Base-by-base conservation (phyloP, 2,113 vertebrate genomes). In the Prochilodus magdalenae region DNA sequence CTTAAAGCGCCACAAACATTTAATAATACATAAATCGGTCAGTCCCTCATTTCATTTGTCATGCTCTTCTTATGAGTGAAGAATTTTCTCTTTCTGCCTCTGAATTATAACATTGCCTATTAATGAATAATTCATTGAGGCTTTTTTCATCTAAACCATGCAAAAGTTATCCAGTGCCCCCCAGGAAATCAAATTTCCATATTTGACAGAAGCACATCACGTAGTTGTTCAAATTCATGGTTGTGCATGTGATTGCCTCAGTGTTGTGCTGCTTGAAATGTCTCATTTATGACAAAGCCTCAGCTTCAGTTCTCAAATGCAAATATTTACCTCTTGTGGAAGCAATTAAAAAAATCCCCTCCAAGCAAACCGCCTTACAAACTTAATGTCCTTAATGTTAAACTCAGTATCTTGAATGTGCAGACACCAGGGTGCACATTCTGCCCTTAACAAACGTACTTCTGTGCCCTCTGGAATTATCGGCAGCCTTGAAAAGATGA, bases 21-120 rank as follows among this genome's bases (percentile, higher is more conserved):
- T 26, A 62, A 53, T 74, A 15, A 8, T 69, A 71, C 36, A 29
- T 62, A 51, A 51, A 69, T 3, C 44, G 80, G n/a, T 57, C 24
- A 60, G 24, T 24, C 44, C 24, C 66, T 49, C 73, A 82, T 79
- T 33, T 69, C 47, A 20, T 76, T 78, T 85, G 80, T 20, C 20
- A 18, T 78, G n/a, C 29, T 62, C 26, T 66, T 13, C n/a, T 27
- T 51, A 51, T 67, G 74, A 29, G 18, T 51, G 22, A 69, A 57
- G 40, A 77, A 60, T 75, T 62, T 63, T 24, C 24, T 77, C 59
- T 82, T 67, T 82, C 44, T 62, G 49, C 60, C 27, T 63, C n/a
- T 73, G 33, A 73, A 83, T 72, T 67, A 83, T 72, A 78, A 79
- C 72, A 27, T 49, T 72, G 63, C 53, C 36, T 57, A 73, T 66